Evolutionary conservation across 2,797 vertebrate species (phyloP).

Genomic region (Lates japonicus): DNA sequence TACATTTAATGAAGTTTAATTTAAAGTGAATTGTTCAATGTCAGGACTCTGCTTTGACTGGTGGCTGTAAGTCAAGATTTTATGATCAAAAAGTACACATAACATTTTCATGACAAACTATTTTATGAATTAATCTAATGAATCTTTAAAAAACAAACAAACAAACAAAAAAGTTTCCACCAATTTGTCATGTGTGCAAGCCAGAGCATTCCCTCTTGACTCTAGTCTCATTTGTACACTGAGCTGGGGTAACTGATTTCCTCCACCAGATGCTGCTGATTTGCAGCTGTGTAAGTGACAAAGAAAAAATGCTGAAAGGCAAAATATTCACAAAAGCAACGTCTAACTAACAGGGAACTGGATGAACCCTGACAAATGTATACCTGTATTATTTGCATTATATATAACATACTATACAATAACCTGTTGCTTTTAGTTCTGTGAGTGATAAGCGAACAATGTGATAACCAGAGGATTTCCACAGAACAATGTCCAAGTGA

Average conservation of each 20-base stretch:
- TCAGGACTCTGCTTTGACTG: not conserved
- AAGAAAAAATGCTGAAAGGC: not conserved
- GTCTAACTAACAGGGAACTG: not conserved
- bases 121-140: not conserved
- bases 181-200: not conserved
- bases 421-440: not conserved
- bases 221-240: not conserved
- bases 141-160: not conserved
- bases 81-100: not conserved
- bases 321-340: not conserved
- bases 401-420: constrained; percentile 2
- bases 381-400: not conserved
- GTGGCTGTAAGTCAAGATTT: not conserved
- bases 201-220: not conserved
- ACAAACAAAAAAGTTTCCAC: not conserved
- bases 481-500: constrained; percentile 63
- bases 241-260: not conserved
- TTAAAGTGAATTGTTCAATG: not conserved
- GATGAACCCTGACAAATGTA: not conserved
- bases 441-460: constrained; percentile 24
- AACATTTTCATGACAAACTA: not conserved
- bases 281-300: constrained; percentile 4
- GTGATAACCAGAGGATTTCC: constrained; percentile 25
- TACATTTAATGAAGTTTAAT: too few species aligned
- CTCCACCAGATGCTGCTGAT: constrained; percentile 51